Base-by-base conservation (phyloP, 2,113 vertebrate genomes). In the Hiodon alosoides region DNA sequence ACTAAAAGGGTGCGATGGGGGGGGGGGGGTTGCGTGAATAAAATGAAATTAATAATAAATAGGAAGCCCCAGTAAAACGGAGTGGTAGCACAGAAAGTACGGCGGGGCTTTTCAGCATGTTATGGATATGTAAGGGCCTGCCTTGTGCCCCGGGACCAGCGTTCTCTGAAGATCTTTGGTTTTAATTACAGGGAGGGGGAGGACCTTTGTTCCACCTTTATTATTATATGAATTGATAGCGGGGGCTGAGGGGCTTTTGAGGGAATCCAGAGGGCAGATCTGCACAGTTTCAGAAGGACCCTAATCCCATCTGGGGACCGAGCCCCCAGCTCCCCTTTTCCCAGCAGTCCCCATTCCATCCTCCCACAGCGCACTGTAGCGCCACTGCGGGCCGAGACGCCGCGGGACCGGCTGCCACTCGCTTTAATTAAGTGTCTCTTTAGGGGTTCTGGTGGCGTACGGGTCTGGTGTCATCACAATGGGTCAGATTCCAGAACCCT, bases 171-270 rank as follows among this genome's bases (percentile, higher is more conserved):
- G 89, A 86, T 83, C 81, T 77, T 75, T 77, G 81, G 81, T 85
- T 90, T 89, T 90, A 91, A 91, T 91, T 91, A 91, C 81, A 82
- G 84, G 86, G 82, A 61, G 78, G 79, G 84, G 86, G 85, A 86
- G 85, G 82, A 81, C 84, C 88, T 91, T 90, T 91, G 90, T 91
- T 90, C 88, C 81, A 87, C 87, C 85, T 90, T 90, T 31, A 31
- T 90, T 92, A 89, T 87, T 86, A 88, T 83, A 90, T 89, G 89
- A 90, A 91, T 91, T 91, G 89, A 91, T 91, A 90, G 90, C 87
- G 83, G 67, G 83, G 81, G 82, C 79, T 74, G 11, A 67, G 71
- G 71, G 73, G 76, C 77, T 79, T 80, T 77, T 46, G 79, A 60
- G 69, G 80, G 79, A 54, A 61, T 85, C 59, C 79, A 81, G 75